These are phyloP conservation scores for Hoplostethus atlanticus DNA, from an alignment of 2,797 vertebrate species.

Conservation along the genomic window DNA sequence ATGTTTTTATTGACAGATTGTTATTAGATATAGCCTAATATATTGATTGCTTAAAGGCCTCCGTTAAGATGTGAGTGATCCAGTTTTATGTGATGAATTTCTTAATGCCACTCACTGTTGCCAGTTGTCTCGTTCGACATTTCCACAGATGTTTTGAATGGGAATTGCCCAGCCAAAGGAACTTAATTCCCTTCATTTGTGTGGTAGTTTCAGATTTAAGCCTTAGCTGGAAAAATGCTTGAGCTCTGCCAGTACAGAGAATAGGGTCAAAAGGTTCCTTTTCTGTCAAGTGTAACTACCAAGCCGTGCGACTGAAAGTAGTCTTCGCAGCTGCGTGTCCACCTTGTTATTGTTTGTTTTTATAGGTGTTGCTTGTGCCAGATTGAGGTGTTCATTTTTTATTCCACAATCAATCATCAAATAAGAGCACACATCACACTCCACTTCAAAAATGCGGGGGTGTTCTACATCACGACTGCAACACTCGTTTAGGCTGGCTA, in stretches of 20 bases:
- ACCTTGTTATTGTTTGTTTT: constrained; percentile 65
- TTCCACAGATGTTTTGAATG: constrained; percentile 72
- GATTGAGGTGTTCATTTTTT: constrained; percentile 70
- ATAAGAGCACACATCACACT: constrained; percentile 51
- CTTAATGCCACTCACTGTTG: not conserved
- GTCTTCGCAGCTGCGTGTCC: constrained; percentile 55
- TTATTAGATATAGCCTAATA: not conserved
- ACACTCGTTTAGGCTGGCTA: constrained; percentile 74
- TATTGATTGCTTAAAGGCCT: no score
- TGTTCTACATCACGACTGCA: constrained; percentile 79
- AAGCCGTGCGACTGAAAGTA: constrained; percentile 44
- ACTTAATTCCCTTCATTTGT: constrained; percentile 67
- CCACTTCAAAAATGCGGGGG: constrained; percentile 75
- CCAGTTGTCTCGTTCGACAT: constrained; percentile 46
- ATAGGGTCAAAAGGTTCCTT: constrained; percentile 67
- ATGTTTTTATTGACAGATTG: not conserved
- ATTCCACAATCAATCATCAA: constrained; percentile 67
- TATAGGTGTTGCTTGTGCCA: constrained; percentile 55
- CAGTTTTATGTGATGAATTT: constrained; percentile 31
- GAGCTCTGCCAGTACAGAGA: constrained; percentile 54
- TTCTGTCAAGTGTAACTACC: constrained; percentile 60
- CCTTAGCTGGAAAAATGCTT: constrained; percentile 69
- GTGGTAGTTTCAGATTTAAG: constrained; percentile 67
- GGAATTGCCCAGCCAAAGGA: constrained; percentile 41
- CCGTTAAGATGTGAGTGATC: not conserved